Base-by-base conservation (phyloP, 2,797 vertebrate species). In the Pseudotriccus pelzelni region DNA sequence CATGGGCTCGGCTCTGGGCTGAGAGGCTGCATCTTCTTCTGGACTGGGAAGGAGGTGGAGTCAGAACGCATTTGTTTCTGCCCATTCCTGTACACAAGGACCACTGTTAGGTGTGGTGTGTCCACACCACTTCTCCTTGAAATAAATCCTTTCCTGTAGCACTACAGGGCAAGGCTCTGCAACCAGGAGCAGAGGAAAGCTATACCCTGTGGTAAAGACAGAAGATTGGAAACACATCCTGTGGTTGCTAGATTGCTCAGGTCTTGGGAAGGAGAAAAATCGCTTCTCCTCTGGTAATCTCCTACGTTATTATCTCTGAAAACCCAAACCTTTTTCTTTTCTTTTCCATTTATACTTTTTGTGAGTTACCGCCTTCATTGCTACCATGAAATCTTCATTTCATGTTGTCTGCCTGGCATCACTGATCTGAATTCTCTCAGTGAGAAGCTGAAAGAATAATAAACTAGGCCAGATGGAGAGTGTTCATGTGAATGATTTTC, bases 381-480 rank as follows among this genome's bases (percentile, higher is more conserved):
- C 89, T 72, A 32, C 64, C 37, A 20, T 70, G 44, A 90, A 89
- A 92, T 87, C 44, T 79, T 89, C 20, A 39, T 92, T 90, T 72
- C 43, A 14, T 37, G 8, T 76, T 6, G 3, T 77, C 79, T 90
- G 68, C n/a, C 78, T 85, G 67, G 39, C n/a, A 77, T 56, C 56
- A 43, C 25, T 66, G 84, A 75, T 75, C 58, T 5, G 12, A 72
- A 76, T 75, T 80, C 70, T 83, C n/a, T 36, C 60, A 50, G 41
- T 64, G 64, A 93, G 60, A 68, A 44, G 24, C 46, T 92, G 87
- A 50, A 96, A 93, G 70, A 84, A 83, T 64, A 95, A 87, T 69
- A 84, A 82, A 46, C 41, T 18, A 92, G 52, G 53, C 20, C 37
- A 90, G 77, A 70, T 87, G 74, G 68, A 89, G 89, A 52, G 56